phyloP scores from a whole-genome alignment of 2,113 vertebrate genomes.

The Chaetorhynchus papuensis region DNA sequence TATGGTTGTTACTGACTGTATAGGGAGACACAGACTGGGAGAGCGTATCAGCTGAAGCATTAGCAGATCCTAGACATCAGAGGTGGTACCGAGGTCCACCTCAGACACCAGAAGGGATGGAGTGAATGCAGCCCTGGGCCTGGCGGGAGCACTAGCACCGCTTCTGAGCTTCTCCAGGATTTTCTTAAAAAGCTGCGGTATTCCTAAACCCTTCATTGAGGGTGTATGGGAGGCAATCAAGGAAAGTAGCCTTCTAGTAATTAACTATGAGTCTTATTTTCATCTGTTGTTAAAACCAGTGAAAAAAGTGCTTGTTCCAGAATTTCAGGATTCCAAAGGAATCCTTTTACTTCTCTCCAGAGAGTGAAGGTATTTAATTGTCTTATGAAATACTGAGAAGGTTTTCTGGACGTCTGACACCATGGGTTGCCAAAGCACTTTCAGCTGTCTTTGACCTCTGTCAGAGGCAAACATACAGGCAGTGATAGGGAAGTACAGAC shows the following conservation, averaged over 20 bases:
- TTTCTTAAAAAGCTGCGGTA: background rate
- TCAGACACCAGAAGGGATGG: background rate
- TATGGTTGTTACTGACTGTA: background rate
- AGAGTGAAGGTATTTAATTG: background rate
- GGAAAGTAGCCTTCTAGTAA: background rate
- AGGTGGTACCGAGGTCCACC: background rate
- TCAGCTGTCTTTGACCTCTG: background rate
- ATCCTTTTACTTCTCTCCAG: background rate
- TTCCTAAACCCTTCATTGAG: background rate
- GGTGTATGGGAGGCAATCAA: accelerated
- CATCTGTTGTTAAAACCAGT: background rate
- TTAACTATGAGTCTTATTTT: background rate
- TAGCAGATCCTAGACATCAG: background rate
- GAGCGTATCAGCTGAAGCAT: accelerated
- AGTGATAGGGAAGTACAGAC: background rate
- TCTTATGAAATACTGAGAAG: background rate
- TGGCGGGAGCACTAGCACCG: background rate
- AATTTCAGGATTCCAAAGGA: background rate
- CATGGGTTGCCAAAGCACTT: background rate
- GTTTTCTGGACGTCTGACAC: background rate
- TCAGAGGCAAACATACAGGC: background rate
- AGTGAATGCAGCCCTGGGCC: background rate
- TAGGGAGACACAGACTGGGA: background rate
- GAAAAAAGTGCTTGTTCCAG: background rate
- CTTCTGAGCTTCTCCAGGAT: background rate